Conservation (phyloP, 1,140 invertebrate species). For the Drosophila simulans region DNA sequence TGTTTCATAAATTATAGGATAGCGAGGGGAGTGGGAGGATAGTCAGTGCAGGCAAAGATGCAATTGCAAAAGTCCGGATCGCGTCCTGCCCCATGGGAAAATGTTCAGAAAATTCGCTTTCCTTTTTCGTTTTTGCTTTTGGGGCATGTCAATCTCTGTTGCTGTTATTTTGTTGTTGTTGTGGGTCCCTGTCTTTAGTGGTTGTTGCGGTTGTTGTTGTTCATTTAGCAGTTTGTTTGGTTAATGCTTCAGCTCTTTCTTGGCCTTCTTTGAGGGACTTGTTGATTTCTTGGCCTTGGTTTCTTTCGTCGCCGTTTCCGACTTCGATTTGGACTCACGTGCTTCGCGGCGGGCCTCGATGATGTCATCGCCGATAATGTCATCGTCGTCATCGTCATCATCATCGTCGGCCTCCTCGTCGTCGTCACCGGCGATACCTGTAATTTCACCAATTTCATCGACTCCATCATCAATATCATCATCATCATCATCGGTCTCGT, state of each 20-base stretch:
- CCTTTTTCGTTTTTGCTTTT: constrained; percentile 39
- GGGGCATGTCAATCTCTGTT: constrained; percentile 41
- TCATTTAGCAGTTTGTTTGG: constrained; percentile 45
- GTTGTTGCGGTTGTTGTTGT: constrained; percentile 22
- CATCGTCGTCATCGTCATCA: constrained; percentile 89
- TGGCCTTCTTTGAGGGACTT: constrained; percentile 85
- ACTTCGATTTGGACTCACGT: constrained; percentile 95
- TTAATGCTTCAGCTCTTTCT: constrained; percentile 84
- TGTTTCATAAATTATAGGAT: constrained; percentile 62
- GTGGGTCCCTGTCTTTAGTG: constrained; percentile 51
- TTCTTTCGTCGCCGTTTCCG: constrained; percentile 85
- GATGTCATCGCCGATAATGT: constrained; percentile 87
- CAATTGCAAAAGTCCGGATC: constrained; percentile 63
- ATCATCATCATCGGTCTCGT: constrained; percentile 86
- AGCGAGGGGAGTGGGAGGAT: constrained; percentile 31
- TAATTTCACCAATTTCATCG: constrained; percentile 87
- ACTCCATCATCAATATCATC: constrained; percentile 86
- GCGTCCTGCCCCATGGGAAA: constrained; percentile 62
- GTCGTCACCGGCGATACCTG: constrained; percentile 87
- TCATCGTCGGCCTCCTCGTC: constrained; percentile 91
- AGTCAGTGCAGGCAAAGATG: constrained; percentile 79
- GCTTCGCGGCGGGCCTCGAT: constrained; percentile 88
- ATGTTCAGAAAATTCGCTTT: constrained; percentile 42
- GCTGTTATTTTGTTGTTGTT: constrained; percentile 29
- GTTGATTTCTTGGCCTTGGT: constrained; percentile 85